phyloP scores from a whole-genome alignment of 2,797 vertebrate genomes.

The Dermochelys coriacea region DNA sequence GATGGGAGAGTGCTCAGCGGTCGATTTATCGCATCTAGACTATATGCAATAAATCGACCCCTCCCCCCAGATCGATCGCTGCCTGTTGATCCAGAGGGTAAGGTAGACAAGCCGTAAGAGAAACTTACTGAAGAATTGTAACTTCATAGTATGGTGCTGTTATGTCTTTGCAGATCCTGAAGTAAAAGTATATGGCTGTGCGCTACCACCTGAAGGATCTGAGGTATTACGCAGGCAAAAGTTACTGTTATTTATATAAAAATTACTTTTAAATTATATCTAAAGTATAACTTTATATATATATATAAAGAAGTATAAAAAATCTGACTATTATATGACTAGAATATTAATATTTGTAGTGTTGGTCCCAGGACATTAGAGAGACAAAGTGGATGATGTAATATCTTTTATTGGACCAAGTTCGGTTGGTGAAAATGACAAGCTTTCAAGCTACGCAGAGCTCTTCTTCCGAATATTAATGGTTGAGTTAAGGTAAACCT shows the following conservation, averaged over 20 bases:
- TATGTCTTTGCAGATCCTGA: conserved; percentile 73
- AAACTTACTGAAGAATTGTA: neutral
- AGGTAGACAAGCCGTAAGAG: neutral
- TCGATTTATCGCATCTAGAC: too few species aligned
- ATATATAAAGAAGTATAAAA: neutral
- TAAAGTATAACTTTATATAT: neutral
- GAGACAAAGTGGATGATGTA: neutral
- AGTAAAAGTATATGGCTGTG: conserved; percentile 83
- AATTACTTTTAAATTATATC: neutral
- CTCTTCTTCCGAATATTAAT: neutral
- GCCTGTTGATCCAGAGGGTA: too few species aligned
- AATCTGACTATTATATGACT: neutral
- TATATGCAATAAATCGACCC: too few species aligned
- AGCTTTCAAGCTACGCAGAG: neutral
- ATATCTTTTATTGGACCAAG: neutral
- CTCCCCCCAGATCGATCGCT: too few species aligned
- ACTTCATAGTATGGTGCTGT: neutral
- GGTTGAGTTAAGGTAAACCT: neutral
- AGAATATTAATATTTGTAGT: neutral
- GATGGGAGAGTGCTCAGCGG: too few species aligned
- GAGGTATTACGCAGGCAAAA: conserved; percentile 81
- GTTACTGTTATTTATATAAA: neutral
- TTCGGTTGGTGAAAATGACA: neutral
- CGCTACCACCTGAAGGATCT: conserved; percentile 83
- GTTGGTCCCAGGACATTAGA: neutral